Percentiles rank a stretch among this genome's conserved stretches.
phyloP scores from a whole-genome alignment of 35 echinoderm and acorn worm species.

The Amphiura filiformis region DNA sequence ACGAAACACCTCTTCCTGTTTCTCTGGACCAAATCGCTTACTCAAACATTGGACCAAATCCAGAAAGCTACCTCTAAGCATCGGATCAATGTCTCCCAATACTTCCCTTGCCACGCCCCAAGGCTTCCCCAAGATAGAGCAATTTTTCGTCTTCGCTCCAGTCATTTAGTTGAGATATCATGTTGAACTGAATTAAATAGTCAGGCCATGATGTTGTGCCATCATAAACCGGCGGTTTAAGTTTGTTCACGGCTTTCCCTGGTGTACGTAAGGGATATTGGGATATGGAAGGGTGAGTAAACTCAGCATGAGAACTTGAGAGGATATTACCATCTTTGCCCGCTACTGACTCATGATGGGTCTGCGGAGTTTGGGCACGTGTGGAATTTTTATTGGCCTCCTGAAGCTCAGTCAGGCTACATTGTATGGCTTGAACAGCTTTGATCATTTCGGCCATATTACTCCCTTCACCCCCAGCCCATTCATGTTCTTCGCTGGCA shows the following conservation, averaged over 20 bases:
- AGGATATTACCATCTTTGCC: neutral
- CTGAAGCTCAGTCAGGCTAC: neutral
- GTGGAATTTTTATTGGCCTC: neutral
- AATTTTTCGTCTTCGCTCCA: conserved; percentile 21
- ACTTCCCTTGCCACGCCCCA: conserved; percentile 20
- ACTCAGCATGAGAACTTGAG: no score
- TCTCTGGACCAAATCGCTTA: no score
- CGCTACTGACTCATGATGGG: neutral
- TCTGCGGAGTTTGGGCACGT: neutral
- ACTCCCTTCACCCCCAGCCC: neutral
- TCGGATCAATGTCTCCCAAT: conserved; percentile 29
- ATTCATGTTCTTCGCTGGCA: neutral
- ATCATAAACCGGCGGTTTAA: conserved; percentile 14
- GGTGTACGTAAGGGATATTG: no score
- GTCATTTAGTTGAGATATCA: conserved; percentile 31
- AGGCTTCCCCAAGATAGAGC: conserved; percentile 28
- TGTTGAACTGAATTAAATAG: conserved; percentile 42
- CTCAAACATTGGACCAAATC: neutral
- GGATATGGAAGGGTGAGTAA: no score
- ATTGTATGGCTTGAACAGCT: neutral
- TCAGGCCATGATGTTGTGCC: conserved; percentile 41
- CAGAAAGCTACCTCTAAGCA: neutral
- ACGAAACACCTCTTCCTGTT: conserved; percentile 34
- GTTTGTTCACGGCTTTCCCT: neutral
- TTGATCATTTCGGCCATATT: neutral